Evolutionary conservation across 1,140 invertebrate species (phyloP).

Genomic region (Drosophila insularis): DNA sequence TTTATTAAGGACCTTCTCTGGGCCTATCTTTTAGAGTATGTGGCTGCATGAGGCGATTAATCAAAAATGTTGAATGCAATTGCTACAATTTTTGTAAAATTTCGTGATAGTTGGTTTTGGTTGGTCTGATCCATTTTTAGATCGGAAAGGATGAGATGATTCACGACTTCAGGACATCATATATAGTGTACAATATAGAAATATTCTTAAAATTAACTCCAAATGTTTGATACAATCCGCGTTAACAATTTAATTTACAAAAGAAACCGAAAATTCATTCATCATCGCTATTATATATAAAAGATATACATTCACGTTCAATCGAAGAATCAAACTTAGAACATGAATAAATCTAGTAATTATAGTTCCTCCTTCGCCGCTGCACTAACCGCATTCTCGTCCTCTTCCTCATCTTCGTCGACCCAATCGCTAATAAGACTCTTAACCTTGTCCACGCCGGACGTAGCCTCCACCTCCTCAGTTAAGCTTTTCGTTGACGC

Average conservation of each 20-base stretch:
- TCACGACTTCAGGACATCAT: constrained; percentile 8
- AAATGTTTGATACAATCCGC: constrained; percentile 11
- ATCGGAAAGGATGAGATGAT: constrained; percentile 3
- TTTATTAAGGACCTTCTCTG: constrained; percentile 3
- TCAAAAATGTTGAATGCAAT: constrained; percentile 21
- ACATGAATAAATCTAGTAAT: constrained; percentile 80
- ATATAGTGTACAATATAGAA: constrained; percentile 20
- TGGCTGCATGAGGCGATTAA: constrained; percentile 27
- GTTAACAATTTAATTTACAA: constrained; percentile 70
- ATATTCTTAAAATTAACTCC: constrained; percentile 9
- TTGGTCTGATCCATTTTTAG: constrained; percentile 39
- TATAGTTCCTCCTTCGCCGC: constrained; percentile 70
- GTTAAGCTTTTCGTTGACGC: neutral
- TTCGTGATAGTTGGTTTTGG: constrained; percentile 8
- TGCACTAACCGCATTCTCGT: constrained; percentile 70
- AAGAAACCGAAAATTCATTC: constrained; percentile 64
- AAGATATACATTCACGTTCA: constrained; percentile 20
- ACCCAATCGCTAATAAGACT: constrained; percentile 80
- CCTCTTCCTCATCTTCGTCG: constrained; percentile 73
- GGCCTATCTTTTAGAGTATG: constrained; percentile 38
- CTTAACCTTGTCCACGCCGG: constrained; percentile 58
- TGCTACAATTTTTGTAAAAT: neutral
- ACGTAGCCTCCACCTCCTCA: constrained; percentile 9
- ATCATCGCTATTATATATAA: constrained; percentile 2
- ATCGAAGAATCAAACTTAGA: constrained; percentile 61